phyloP scores from a whole-genome alignment of 2,797 vertebrate genomes.

The Podarcis siculus region DNA sequence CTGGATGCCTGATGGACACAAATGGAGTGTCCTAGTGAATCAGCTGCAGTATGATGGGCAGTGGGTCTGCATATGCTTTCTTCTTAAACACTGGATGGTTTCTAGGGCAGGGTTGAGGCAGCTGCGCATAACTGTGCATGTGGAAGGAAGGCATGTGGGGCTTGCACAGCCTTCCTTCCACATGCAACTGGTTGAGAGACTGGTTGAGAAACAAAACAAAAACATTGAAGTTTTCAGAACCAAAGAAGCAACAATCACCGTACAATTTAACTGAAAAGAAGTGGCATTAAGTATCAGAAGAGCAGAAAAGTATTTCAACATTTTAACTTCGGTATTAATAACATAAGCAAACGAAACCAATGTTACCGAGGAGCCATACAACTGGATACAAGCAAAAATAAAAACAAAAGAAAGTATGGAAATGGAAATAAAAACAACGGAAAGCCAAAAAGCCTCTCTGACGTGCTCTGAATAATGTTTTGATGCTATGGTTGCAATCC shows the following conservation, averaged over 20 bases:
- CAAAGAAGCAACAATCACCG: background rate
- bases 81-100: background rate
- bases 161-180: background rate
- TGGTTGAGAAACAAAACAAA: slow-evolving; percentile 2
- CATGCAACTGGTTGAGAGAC: background rate
- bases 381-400: slow-evolving; percentile 13
- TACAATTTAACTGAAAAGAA: background rate
- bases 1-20: background rate
- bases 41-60: background rate
- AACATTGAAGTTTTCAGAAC: slow-evolving; percentile 3
- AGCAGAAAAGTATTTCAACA: background rate
- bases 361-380: background rate
- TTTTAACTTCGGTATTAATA: background rate
- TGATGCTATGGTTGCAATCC: slow-evolving; percentile 55
- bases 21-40: background rate
- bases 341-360: background rate
- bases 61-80: background rate
- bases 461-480: slow-evolving; percentile 55
- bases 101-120: background rate
- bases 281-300: background rate
- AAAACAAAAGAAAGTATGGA: slow-evolving; percentile 33
- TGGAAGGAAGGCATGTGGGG: background rate
- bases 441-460: slow-evolving; percentile 46
- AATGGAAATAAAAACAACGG: slow-evolving; percentile 40
- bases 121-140: background rate